Evolutionary conservation across 2,888 invertebrate genomes (phyloP), one percentile per base, ranked within the genome.

Genomic region (Archaeoteleia sp.): DNA sequence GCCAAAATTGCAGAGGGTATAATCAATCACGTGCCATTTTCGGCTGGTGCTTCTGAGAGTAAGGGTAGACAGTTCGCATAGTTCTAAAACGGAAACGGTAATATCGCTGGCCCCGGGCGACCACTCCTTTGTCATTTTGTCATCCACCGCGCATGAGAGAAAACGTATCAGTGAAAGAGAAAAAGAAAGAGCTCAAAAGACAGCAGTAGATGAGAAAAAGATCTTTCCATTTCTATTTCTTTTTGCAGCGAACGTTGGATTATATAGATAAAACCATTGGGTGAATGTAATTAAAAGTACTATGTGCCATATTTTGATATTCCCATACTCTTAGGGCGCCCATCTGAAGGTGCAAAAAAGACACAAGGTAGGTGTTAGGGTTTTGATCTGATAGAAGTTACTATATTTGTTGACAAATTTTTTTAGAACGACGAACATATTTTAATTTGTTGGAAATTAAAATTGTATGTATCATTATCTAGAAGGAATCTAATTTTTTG

Each of bases 101-200:
- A 84, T 84, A 84, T 82, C 81, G 81, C 79, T 74, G 75, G 77
- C 82, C 80, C 65, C 75, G 73, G 78, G 82, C 80, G 76, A 80
- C 78, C 81, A 76, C 78, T 78, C 82, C 78, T 80, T 83, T 84
- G 83, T 84, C 82, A 83, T 83, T 83, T 83, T 82, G 82, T 83
- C 83, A 81, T 80, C 75, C 72, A 74, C 74, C 75, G 43, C 51
- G 35, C 23, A 51, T 35, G 49, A 29, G 55, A 51, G 58, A 67
- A 62, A 54, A 60, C 45, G 66, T 55, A 60, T 54, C 60, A 32
- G 25, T 46, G 40, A 61, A 67, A 67, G 67, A 55, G 58, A 60
- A 60, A 60, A 67, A 61, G 37, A 55, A 43, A 45, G 49, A 51
- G 67, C 48, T 54, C 60, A 61, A 67, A 54, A 35, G 55, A 61